A percentile compares a stretch with the other conserved stretches of the same genome.
These are phyloP conservation scores for Leptinotarsa rubiginosa DNA, from an alignment of 2,888 invertebrate genomes.

Conservation along the genomic window DNA sequence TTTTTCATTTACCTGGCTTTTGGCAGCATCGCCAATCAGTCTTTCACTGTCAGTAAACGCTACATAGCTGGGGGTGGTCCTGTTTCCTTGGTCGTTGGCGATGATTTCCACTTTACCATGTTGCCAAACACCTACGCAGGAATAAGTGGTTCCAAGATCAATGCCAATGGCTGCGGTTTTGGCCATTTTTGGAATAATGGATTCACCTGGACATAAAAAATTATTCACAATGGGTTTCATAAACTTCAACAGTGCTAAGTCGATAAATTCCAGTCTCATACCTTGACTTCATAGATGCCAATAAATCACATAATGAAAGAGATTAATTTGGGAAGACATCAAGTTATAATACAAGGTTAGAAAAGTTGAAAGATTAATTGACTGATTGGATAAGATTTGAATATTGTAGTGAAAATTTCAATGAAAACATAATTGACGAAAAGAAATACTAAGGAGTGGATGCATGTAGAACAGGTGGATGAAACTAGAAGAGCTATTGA, in stretches of 20 bases:
- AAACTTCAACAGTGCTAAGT: background rate
- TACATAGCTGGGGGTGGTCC: constrained; percentile 89
- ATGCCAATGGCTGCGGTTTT: constrained; percentile 55
- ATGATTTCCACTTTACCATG: constrained; percentile 88
- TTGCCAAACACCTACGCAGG: constrained; percentile 85
- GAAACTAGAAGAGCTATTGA: no score
- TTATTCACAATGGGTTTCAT: background rate
- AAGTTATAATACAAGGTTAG: no score
- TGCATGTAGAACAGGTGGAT: no score
- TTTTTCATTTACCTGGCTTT: constrained; percentile 74
- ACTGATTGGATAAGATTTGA: no score
- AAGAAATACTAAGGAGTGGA: no score
- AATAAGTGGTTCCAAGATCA: constrained; percentile 90
- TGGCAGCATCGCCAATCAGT: constrained; percentile 87
- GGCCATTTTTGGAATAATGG: constrained; percentile 48
- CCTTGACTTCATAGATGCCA: no score
- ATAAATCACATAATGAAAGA: no score
- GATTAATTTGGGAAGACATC: no score
- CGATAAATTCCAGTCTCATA: no score
- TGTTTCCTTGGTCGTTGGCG: constrained; percentile 89
- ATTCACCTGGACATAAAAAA: background rate
- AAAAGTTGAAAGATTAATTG: no score
- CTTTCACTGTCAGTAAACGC: constrained; percentile 88
- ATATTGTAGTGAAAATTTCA: no score
- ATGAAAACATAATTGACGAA: no score